Percentiles rank a stretch among this genome's conserved stretches.
These are phyloP conservation scores for Nephrocerus scutellatus DNA, from an alignment of 2,888 invertebrate genomes.

Conservation along the genomic window DNA sequence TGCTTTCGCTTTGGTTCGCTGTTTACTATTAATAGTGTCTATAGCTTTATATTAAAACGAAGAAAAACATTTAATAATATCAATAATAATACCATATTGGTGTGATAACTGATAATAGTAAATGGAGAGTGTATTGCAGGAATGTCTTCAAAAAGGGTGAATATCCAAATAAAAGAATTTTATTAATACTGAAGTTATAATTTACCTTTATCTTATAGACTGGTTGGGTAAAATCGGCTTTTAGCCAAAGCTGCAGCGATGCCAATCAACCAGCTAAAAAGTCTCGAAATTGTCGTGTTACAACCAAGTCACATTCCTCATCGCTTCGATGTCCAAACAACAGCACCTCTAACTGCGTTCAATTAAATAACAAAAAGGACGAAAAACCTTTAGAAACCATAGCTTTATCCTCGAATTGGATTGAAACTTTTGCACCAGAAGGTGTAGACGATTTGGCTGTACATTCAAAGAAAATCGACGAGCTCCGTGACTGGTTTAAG, in stretches of 20 bases:
- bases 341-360: neutral
- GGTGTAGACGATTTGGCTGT: slow-evolving; percentile 61
- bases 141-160: no score
- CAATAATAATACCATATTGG: no score
- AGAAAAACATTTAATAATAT: no score
- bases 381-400: neutral
- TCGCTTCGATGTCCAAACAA: neutral
- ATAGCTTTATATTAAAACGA: no score
- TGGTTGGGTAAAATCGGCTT: slow-evolving; percentile 37
- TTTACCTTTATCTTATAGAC: no score
- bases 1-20: no score
- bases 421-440: slow-evolving; percentile 56
- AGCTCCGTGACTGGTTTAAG: slow-evolving; percentile 62
- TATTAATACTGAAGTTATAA: no score
- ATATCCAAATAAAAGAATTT: no score
- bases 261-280: slow-evolving; percentile 12
- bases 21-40: no score
- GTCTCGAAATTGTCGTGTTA: slow-evolving; percentile 4
- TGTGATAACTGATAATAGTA: no score
- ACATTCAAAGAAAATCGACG: slow-evolving; percentile 66
- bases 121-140: no score
- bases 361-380: neutral
- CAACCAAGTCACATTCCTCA: slow-evolving; percentile 1
- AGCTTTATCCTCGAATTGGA: slow-evolving; percentile 49
- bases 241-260: slow-evolving; percentile 27